phyloP scores from a whole-genome alignment of 1,140 invertebrate species.

The Caenorhabditis tropicalis region DNA sequence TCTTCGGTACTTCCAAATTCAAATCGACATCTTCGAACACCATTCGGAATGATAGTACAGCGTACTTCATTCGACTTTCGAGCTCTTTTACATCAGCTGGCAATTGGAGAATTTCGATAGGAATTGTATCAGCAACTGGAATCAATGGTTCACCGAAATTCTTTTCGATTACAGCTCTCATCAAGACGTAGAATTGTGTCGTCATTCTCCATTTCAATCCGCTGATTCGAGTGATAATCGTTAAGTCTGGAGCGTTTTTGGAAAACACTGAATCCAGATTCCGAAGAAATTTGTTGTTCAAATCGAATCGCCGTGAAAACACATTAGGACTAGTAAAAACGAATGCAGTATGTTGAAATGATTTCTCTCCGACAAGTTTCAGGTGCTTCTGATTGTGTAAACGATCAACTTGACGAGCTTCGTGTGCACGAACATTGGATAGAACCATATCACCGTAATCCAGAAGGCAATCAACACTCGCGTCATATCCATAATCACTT shows the following conservation, averaged over 20 bases:
- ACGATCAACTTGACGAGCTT: constrained; percentile 26
- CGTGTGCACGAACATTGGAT: constrained; percentile 26
- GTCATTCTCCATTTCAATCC: constrained; percentile 81
- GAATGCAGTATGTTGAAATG: not conserved
- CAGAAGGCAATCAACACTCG: constrained; percentile 60
- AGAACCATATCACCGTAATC: constrained; percentile 48
- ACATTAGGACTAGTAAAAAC: constrained; percentile 3
- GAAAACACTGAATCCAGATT: constrained; percentile 72
- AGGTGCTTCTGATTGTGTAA: constrained; percentile 5
- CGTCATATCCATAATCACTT: constrained; percentile 48
- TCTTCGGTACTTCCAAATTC: constrained; percentile 76
- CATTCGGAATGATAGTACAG: constrained; percentile 63
- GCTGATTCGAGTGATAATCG: constrained; percentile 83
- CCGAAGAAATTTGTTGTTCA: constrained; percentile 10
- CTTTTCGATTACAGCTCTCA: constrained; percentile 85
- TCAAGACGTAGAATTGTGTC: constrained; percentile 84
- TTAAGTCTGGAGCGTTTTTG: constrained; percentile 80
- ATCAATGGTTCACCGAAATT: constrained; percentile 90
- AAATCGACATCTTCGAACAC: constrained; percentile 74
- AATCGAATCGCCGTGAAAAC: constrained; percentile 12
- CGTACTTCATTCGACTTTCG: constrained; percentile 58
- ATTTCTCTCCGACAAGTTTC: not conserved
- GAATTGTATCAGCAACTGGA: constrained; percentile 74
- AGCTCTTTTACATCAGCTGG: constrained; percentile 46
- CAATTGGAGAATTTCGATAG: constrained; percentile 60